Percentiles rank a stretch among this genome's conserved stretches.
phyloP scores from a whole-genome alignment of 2,113 vertebrate genomes.

The Saccopteryx leptura region DNA sequence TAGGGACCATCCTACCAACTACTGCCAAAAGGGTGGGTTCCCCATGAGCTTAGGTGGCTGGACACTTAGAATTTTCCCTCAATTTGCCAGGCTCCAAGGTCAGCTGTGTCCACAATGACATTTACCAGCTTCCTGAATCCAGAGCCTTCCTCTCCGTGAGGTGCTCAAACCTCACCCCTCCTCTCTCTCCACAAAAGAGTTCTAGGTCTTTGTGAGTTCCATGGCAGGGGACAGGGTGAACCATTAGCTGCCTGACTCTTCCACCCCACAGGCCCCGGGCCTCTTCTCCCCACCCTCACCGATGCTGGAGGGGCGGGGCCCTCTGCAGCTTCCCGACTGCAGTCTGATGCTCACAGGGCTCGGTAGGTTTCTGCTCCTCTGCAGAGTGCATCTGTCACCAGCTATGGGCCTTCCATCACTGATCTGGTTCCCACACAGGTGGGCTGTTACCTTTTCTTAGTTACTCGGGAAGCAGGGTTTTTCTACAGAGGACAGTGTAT shows the following conservation, averaged over 20 bases:
- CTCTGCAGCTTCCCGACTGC: no score
- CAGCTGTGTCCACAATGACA: background rate
- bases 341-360: rapidly evolving
- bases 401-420: background rate
- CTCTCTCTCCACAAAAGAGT: background rate
- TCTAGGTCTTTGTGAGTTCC: background rate
- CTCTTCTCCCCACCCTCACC: no score
- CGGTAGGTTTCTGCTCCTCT: no score
- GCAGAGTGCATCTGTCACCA: background rate
- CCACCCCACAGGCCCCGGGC: no score
- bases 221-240: background rate
- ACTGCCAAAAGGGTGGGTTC: background rate
- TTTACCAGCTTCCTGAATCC: background rate
- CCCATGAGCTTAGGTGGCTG: background rate
- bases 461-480: background rate
- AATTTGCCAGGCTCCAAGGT: background rate
- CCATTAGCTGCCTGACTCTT: background rate
- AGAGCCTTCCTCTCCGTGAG: background rate
- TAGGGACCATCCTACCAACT: background rate
- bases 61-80: background rate
- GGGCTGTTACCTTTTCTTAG: background rate
- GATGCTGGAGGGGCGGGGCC: background rate
- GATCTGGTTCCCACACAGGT: background rate
- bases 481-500: background rate
- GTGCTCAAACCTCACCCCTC: background rate